phyloP scores from a whole-genome alignment of 2,113 vertebrate species.

The Melospiza georgiana region DNA sequence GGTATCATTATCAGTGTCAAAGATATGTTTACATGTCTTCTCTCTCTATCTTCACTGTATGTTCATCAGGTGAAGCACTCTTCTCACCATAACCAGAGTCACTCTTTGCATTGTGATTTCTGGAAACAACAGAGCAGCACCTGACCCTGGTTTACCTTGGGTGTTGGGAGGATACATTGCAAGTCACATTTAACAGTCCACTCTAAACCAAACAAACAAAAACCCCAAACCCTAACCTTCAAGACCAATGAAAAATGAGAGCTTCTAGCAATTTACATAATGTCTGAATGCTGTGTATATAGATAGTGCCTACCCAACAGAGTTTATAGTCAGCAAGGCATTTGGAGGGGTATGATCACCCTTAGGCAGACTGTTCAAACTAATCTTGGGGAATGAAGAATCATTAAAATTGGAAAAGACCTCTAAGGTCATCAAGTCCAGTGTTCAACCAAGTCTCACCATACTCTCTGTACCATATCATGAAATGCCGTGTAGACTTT shows the following conservation, averaged over 20 bases:
- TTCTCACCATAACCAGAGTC: neutral
- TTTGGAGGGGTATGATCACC: neutral
- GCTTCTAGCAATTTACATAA: neutral
- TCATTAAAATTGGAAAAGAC: neutral
- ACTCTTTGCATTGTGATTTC: neutral
- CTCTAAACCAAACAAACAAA: neutral
- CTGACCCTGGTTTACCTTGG: neutral
- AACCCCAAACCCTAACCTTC: fast-evolving
- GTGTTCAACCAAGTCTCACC: neutral
- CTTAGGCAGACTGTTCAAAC: neutral
- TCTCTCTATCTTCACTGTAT: neutral
- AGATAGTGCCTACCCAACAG: neutral
- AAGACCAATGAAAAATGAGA: neutral
- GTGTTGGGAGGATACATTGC: neutral
- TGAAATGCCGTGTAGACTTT: neutral
- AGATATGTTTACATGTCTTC: neutral
- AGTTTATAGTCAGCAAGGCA: neutral
- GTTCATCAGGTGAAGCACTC: neutral
- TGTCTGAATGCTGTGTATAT: neutral
- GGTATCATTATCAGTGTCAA: neutral
- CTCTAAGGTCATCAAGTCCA: neutral
- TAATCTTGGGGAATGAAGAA: neutral
- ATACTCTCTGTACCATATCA: neutral
- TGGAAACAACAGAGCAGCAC: neutral
- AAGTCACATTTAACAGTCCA: neutral